Conservation (phyloP, 2,797 vertebrate genomes). For the Microctenopoma stevenorrisi region DNA sequence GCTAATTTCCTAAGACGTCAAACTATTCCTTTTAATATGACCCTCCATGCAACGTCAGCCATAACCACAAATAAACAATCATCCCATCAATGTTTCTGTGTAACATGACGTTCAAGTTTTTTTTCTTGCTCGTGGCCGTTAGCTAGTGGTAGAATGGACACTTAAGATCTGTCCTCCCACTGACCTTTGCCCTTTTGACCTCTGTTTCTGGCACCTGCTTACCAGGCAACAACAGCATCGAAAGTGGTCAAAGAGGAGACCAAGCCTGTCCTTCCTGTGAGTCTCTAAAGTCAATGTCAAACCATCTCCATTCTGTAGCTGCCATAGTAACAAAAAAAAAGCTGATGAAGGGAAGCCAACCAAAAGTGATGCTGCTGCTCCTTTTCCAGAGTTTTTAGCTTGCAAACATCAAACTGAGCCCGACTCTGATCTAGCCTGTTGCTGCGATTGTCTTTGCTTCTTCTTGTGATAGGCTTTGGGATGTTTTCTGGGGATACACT, state of each 20-base stretch:
- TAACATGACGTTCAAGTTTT: conserved; percentile 25
- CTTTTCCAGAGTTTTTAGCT: conserved; percentile 27
- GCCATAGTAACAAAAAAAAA: conserved; percentile 33
- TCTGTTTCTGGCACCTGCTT: conserved; percentile 83
- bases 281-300: conserved; percentile 60
- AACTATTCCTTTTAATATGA: conserved; percentile 47
- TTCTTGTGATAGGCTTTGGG: conserved; percentile 21
- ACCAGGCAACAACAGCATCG: conserved; percentile 86
- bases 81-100: conserved; percentile 10
- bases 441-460: conserved; percentile 40
- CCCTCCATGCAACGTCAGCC: conserved; percentile 43
- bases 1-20: conserved; percentile 25
- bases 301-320: conserved; percentile 54
- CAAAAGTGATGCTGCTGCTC: conserved; percentile 24
- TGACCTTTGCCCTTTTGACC: conserved; percentile 68
- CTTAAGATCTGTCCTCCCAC: conserved; percentile 59
- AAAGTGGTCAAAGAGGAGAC: conserved; percentile 87
- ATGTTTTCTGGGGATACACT: conserved; percentile 18
- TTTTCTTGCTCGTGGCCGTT: conserved; percentile 37
- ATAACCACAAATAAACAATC: conserved; percentile 13
- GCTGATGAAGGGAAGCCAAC: conserved; percentile 8
- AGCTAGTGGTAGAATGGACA: conserved; percentile 58
- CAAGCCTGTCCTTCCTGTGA: conserved; percentile 84
- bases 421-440: conserved; percentile 37
- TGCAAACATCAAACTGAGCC: conserved; percentile 49